Evolutionary conservation across 2,113 vertebrate genomes (phyloP).

Genomic region (Cardinalis cardinalis): DNA sequence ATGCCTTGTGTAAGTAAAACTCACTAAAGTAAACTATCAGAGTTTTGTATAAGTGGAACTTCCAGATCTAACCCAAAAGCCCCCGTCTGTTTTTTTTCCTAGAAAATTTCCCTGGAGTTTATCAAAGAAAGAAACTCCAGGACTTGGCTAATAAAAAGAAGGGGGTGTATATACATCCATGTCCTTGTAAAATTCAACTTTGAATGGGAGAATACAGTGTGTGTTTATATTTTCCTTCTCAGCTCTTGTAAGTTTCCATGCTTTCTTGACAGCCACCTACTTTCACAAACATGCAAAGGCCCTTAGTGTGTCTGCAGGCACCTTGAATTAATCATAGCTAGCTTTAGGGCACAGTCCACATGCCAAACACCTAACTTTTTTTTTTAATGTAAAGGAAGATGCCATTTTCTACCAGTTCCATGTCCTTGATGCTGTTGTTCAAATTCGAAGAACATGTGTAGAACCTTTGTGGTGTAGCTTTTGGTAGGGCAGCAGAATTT

Average conservation of each 20-base stretch:
- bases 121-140: not conserved
- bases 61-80: not conserved
- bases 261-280: slow-evolving; percentile 4
- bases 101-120: not conserved
- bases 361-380: not conserved
- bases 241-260: not conserved
- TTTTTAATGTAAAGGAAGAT: not conserved
- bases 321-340: not conserved
- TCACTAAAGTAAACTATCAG: not conserved
- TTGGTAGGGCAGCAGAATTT: not conserved
- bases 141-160: not conserved
- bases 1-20: not conserved
- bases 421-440: not conserved
- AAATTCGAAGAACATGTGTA: not conserved
- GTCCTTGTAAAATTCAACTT: not conserved
- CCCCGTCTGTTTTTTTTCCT: not conserved
- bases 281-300: not conserved
- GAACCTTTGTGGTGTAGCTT: not conserved
- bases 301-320: not conserved
- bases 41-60: not conserved
- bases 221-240: not conserved
- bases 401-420: not conserved
- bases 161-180: not conserved
- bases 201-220: not conserved
- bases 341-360: not conserved